Evolutionary conservation across 2,888 invertebrate genomes (phyloP), one percentile per base, ranked within the genome.

Genomic region (Macaria liturata): DNA sequence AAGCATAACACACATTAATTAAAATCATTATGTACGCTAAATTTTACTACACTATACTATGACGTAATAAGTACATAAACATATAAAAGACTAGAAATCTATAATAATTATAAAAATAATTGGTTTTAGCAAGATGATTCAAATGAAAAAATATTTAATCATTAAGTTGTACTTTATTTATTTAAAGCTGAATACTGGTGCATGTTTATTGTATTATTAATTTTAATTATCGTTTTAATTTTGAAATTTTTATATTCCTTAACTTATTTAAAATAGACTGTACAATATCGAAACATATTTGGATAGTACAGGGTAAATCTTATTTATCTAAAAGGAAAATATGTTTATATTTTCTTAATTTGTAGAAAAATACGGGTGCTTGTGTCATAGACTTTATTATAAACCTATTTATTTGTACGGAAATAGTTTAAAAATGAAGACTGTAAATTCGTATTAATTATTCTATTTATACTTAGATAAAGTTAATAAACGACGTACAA

Each of bases 151-250:
- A 8, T 39, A 7, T 7, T 39, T 7, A 39, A 7, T 39, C 5
- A 39, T 39, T 39, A 1, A 39, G 52, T 48, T 44, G 43, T 62
- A 60, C 75, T 78, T 78, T 72, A 56, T 54, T 61, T 56, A 50
- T 61, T 54, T 58, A 70, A 74, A 74, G 91, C 86, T 90, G 86
- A 88, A 89, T 65, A 66, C 76, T 82, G 86, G 89, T 88, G 88
- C 88, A 78, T 78, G 67, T 61, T 63, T 66, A 52, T 47, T 51
- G 58, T 32, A 46, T 54, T 49, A 53, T 51, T 50, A 60, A 57
- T 46, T 50, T 47, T 50, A 46, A 39, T 9, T 4, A 0, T 31
- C n/a, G 5, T 53, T 56, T 69, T 72, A 59, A 61, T 20, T 59
- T 49, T 50, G 49, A 20, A 42, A n/a, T 53, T 20, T 45, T 61